These are phyloP conservation scores for Trichoplusia ni DNA, from an alignment of 1,140 invertebrate genomes.

Conservation along the genomic window DNA sequence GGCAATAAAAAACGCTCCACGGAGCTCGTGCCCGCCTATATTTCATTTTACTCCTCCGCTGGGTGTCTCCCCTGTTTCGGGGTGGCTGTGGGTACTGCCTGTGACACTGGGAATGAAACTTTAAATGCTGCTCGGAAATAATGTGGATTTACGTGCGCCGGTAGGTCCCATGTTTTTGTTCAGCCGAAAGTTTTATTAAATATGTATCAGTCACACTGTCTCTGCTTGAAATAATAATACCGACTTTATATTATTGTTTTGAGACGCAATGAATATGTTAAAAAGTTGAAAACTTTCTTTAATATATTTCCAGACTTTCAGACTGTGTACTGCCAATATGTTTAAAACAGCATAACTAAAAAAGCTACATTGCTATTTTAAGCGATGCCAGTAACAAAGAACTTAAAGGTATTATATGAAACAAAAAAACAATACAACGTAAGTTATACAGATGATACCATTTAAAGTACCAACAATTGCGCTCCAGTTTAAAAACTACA, in stretches of 20 bases:
- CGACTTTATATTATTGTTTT: slow-evolving; percentile 4
- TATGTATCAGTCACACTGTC: slow-evolving; percentile 17
- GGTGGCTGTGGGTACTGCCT: slow-evolving; percentile 29
- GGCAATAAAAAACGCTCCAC: slow-evolving; percentile 64
- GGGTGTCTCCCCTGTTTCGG: slow-evolving; percentile 35
- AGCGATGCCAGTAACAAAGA: no score
- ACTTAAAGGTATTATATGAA: no score
- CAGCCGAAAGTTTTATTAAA: slow-evolving; percentile 32
- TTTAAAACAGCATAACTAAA: no score
- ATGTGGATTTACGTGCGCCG: slow-evolving; percentile 53
- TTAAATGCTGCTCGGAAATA: slow-evolving; percentile 60
- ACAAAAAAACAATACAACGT: no score
- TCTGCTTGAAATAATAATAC: slow-evolving; percentile 10
- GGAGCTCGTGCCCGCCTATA: slow-evolving; percentile 54
- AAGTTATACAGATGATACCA: no score
- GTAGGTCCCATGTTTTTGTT: slow-evolving; percentile 38
- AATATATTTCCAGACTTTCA: no score
- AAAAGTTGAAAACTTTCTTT: no score
- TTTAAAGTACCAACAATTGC: no score
- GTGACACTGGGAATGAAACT: slow-evolving; percentile 62
- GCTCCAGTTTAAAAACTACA: no score
- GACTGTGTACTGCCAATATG: no score
- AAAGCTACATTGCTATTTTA: no score
- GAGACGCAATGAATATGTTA: not conserved
- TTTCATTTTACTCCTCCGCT: slow-evolving; percentile 53